phyloP scores from a whole-genome alignment of 2,797 vertebrate genomes.

The Gambelia wislizenii region DNA sequence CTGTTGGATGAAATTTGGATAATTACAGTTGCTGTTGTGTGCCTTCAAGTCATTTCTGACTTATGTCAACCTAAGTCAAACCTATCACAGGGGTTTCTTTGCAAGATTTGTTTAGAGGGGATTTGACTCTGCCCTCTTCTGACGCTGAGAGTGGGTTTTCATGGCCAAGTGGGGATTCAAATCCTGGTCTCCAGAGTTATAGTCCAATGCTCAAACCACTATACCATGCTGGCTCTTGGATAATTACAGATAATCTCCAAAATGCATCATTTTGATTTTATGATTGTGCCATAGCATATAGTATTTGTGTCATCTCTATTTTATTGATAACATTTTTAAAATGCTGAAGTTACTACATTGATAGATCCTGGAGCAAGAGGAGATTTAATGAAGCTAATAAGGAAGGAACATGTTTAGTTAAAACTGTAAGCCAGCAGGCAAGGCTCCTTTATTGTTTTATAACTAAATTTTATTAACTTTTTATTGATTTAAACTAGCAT shows the following conservation, averaged over 20 bases:
- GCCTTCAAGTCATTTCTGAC: too few relatives aligned
- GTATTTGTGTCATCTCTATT: neutral
- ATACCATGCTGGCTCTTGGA: too few relatives aligned
- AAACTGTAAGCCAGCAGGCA: neutral
- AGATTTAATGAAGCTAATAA: neutral
- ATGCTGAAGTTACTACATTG: neutral
- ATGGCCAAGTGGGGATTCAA: too few relatives aligned
- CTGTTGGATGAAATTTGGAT: neutral
- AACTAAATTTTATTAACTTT: neutral
- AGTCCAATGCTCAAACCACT: too few relatives aligned
- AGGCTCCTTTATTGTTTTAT: neutral
- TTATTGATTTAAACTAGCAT: neutral
- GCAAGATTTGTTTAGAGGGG: too few relatives aligned
- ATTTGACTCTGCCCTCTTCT: too few relatives aligned
- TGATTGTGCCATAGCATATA: neutral
- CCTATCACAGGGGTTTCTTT: too few relatives aligned
- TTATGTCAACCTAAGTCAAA: too few relatives aligned
- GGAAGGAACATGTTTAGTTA: neutral
- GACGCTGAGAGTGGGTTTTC: too few relatives aligned
- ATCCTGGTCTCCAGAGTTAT: too few relatives aligned
- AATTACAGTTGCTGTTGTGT: too few relatives aligned
- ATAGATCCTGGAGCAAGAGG: neutral
- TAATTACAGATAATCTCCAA: neutral
- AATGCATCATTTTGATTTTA: neutral
- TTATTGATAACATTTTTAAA: neutral